These are phyloP conservation scores for Dolichallabes microphthalmus DNA, from an alignment of 2,113 vertebrate species.

Conservation along the genomic window DNA sequence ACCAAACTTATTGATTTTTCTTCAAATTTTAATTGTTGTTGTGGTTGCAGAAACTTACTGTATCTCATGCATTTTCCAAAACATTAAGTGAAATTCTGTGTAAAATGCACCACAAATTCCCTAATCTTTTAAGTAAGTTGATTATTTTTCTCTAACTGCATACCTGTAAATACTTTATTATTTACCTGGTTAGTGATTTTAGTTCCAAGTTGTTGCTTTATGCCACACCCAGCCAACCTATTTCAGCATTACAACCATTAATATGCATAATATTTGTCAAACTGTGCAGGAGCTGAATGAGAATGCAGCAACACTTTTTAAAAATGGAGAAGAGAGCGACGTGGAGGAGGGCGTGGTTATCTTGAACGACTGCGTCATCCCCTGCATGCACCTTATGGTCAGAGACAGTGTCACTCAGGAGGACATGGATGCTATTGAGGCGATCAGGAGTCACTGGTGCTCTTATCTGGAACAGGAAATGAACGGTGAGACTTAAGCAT, in stretches of 20 bases:
- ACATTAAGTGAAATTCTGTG: not conserved
- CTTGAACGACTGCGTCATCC: conserved; percentile 90
- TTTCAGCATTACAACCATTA: not conserved
- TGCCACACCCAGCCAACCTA: too few relatives aligned
- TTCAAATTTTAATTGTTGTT: too few relatives aligned
- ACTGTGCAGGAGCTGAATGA: conserved; percentile 82
- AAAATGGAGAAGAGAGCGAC: conserved; percentile 76
- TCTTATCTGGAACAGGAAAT: conserved; percentile 91
- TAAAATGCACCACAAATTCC: not conserved
- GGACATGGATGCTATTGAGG: conserved; percentile 85
- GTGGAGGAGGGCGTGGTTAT: conserved; percentile 82
- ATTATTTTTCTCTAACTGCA: not conserved
- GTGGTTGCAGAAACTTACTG: not conserved
- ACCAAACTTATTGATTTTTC: too few relatives aligned
- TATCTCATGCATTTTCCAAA: not conserved
- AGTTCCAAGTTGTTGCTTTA: not conserved
- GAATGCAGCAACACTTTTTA: conserved; percentile 80
- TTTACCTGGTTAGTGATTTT: not conserved
- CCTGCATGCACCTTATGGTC: conserved; percentile 92
- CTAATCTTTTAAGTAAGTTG: not conserved
- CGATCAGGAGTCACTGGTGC: conserved; percentile 90
- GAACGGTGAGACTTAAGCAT: conserved; percentile 71
- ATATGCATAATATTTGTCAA: not conserved
- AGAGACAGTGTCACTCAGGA: conserved; percentile 76
- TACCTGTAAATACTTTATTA: not conserved